Evolutionary conservation across 2,888 invertebrate genomes (phyloP).

Genomic region (Drosophila kanekoi): DNA sequence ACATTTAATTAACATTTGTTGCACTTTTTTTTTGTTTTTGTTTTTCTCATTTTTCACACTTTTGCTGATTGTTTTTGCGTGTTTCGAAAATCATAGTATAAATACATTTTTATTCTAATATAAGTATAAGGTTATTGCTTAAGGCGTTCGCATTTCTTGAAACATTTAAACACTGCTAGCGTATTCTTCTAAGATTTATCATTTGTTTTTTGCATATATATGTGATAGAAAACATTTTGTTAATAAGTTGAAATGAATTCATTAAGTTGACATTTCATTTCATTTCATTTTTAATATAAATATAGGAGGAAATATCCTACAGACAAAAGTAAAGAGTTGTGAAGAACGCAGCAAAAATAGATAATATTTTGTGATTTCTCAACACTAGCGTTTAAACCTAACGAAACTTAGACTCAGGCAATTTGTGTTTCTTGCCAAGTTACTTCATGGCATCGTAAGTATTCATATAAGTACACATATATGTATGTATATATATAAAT

Average conservation of each 20-base stretch:
- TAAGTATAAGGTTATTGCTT: constrained; percentile 32
- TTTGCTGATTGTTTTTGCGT: constrained; percentile 63
- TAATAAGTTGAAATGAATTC: background rate
- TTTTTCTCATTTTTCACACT: constrained; percentile 26
- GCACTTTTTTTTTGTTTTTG: constrained; percentile 21
- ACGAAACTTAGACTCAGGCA: background rate
- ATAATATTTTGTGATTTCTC: background rate
- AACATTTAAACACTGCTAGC: constrained; percentile 33
- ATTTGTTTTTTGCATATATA: background rate
- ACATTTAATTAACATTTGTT: constrained; percentile 73
- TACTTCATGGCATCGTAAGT: constrained; percentile 22
- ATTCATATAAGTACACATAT: constrained; percentile 12
- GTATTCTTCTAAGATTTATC: constrained; percentile 4
- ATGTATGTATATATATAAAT: constrained; percentile 13
- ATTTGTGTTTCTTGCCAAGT: background rate
- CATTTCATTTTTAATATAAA: background rate
- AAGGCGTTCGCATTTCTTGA: constrained; percentile 32
- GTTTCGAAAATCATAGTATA: constrained; percentile 33
- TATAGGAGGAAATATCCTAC: constrained; percentile 20
- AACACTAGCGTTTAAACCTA: too few relatives aligned
- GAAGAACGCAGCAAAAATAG: background rate
- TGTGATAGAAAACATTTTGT: background rate
- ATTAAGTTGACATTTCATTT: background rate
- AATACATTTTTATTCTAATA: constrained; percentile 23
- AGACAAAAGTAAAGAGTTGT: background rate